phyloP scores from a whole-genome alignment of 2,797 vertebrate genomes.

The Coracias cyanogaster region DNA sequence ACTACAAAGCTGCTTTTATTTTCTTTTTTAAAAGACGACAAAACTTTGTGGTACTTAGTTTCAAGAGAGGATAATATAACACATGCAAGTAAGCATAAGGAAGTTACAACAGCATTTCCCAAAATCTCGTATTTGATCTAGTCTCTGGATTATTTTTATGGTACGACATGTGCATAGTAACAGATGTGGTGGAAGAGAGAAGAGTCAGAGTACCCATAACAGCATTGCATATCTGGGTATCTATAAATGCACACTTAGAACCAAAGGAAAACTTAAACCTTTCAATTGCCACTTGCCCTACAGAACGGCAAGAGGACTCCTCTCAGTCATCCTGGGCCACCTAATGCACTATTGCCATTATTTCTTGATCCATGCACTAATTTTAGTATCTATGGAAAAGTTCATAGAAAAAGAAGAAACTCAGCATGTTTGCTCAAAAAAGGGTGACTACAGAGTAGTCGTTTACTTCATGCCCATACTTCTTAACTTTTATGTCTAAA shows the following conservation, averaged over 20 bases:
- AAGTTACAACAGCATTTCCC: slow-evolving; percentile 10
- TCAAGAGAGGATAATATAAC: not conserved
- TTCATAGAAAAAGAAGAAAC: not conserved
- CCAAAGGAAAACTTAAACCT: not conserved
- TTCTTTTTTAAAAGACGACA: not conserved
- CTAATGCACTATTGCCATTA: not conserved
- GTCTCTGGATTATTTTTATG: not conserved
- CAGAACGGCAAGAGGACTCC: not conserved
- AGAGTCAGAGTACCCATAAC: not conserved
- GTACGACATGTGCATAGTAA: not conserved
- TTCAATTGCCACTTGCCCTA: not conserved
- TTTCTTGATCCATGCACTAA: not conserved
- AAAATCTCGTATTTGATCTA: slow-evolving; percentile 44
- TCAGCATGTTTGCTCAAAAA: not conserved
- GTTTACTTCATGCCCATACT: not conserved
- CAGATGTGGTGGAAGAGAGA: not conserved
- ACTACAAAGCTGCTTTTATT: not conserved
- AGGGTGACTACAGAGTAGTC: not conserved
- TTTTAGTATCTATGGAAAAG: not conserved
- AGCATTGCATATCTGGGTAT: not conserved
- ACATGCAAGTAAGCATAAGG: slow-evolving; percentile 14
- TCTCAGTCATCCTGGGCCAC: not conserved
- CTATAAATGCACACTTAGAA: not conserved
- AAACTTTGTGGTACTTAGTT: not conserved
- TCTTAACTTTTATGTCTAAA: not conserved